Evolutionary conservation across 2,797 vertebrate genomes (phyloP).

Genomic region (Podarcis lilfordi): DNA sequence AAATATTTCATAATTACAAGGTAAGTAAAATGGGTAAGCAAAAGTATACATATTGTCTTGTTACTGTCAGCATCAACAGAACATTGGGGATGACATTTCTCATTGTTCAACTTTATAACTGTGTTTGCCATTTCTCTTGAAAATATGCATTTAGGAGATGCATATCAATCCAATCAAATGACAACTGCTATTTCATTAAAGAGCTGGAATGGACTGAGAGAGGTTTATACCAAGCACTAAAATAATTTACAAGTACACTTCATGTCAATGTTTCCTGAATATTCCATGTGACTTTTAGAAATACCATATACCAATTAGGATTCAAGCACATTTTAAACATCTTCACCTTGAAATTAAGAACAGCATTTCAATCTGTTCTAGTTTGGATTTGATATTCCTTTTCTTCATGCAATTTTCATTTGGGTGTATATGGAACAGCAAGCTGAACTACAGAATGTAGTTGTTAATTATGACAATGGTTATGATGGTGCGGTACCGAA

Average conservation of each 20-base stretch:
- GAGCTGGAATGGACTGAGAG: neutral
- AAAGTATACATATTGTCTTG: neutral
- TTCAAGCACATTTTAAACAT: neutral
- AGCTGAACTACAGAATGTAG: constrained; percentile 25
- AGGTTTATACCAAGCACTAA: neutral
- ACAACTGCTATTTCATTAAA: neutral
- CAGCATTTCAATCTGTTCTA: neutral
- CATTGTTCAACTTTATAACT: neutral
- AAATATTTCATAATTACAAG: neutral
- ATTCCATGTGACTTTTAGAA: neutral
- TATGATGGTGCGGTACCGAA: neutral
- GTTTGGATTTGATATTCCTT: neutral
- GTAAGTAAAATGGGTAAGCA: neutral
- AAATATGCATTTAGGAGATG: neutral
- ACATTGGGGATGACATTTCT: neutral
- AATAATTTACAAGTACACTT: neutral
- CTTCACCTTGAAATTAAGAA: neutral
- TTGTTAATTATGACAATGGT: constrained; percentile 27
- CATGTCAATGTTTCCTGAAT: neutral
- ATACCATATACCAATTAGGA: neutral
- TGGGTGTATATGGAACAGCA: constrained; percentile 16
- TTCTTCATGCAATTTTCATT: constrained; percentile 9
- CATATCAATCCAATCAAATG: neutral
- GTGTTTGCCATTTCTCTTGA: constrained; percentile 14
- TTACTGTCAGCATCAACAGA: constrained; percentile 1